These are phyloP conservation scores for Hydrophis major DNA, from an alignment of 2,797 vertebrate genomes.

Conservation along the genomic window DNA sequence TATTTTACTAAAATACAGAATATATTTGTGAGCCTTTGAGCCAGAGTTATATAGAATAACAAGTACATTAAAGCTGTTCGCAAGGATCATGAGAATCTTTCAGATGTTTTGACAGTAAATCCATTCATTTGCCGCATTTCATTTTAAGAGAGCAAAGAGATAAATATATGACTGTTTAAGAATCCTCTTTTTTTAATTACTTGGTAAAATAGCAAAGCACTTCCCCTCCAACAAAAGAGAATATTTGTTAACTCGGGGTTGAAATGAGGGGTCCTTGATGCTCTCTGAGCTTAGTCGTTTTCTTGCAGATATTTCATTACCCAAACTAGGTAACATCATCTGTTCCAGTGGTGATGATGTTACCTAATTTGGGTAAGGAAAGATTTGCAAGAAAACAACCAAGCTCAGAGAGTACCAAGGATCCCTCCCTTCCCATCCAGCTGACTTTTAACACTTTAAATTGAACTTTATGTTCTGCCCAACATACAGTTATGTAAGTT, in stretches of 20 bases:
- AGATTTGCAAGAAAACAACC: too few species aligned
- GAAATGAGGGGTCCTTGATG: background rate
- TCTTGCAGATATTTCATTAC: background rate
- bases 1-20: background rate
- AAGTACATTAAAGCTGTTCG: background rate
- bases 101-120: background rate
- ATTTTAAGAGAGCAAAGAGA: background rate
- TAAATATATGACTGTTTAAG: background rate
- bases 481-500: background rate
- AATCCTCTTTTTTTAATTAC: background rate
- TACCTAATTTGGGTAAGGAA: too few species aligned
- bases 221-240: too few species aligned
- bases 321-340: background rate
- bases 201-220: background rate
- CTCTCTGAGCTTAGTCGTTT: background rate
- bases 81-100: background rate
- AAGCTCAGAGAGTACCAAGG: too few species aligned
- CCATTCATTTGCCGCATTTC: background rate
- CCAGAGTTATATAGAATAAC: background rate
- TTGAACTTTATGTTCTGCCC: background rate
- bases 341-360: too few species aligned
- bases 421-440: background rate
- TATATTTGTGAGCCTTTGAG: background rate
- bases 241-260: too few species aligned
- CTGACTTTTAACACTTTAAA: background rate